A percentile compares a stretch with the other conserved stretches of the same genome.
Conservation (phyloP, 2,888 invertebrate species). For the Pristionchus arcanus region DNA sequence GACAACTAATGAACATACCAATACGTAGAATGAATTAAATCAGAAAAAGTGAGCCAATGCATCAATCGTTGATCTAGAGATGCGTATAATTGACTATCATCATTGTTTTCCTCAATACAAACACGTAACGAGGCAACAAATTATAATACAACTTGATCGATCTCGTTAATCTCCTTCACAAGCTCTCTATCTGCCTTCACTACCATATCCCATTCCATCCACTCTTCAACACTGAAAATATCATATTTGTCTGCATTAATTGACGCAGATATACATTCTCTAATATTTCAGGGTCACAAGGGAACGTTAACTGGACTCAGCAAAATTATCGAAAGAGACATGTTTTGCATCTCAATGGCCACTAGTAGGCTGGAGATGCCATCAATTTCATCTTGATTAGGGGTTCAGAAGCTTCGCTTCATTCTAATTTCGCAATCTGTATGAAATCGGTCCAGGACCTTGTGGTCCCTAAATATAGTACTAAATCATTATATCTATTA, state of each 20-base stretch:
- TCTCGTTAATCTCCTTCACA: conserved; percentile 46
- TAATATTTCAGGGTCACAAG: too few relatives aligned
- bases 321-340: neutral
- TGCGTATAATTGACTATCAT: neutral
- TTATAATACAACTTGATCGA: neutral
- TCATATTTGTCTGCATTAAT: neutral
- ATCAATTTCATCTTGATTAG: too few relatives aligned
- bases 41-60: neutral
- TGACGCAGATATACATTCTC: neutral
- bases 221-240: conserved; percentile 14
- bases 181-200: conserved; percentile 35
- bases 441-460: too few relatives aligned
- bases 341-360: neutral
- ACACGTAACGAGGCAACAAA: neutral
- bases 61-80: neutral
- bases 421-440: too few relatives aligned
- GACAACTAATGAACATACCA: neutral
- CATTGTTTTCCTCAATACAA: neutral
- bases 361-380: too few relatives aligned
- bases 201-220: neutral
- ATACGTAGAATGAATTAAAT: neutral
- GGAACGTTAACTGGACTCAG: too few relatives aligned
- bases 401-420: too few relatives aligned
- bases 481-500: neutral
- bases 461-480: too few relatives aligned